Evolutionary conservation across 2,888 invertebrate genomes (phyloP), one percentile per base, ranked within the genome.

Genomic region (Argynnis bischoffii): DNA sequence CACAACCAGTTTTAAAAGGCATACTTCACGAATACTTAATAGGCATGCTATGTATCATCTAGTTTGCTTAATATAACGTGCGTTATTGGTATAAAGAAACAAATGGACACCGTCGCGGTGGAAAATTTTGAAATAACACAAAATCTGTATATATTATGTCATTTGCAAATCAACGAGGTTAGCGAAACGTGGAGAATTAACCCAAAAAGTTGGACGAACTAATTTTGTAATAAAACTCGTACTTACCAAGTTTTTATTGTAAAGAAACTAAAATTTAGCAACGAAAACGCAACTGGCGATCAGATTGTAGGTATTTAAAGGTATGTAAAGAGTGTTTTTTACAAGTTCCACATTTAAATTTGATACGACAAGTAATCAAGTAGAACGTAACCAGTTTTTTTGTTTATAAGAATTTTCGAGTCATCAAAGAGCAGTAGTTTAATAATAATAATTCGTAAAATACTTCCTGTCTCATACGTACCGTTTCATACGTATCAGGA

Each of bases 1-100:
- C 75, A 81, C 80, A 81, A 81, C 79, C 76, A 79, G 82, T 79
- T 81, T 74, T 79, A 59, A 79, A 76, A 69, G 48, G 21, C 67
- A 63, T 64, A 55, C 66, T 64, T 63, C 16, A 64, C 64, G 64
- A 71, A 63, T 64, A 69, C 54, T 55, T 14, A 64, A 51, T 51
- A 65, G 56, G 26, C 50, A 3, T 53, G 18, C n/a, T 56, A 13
- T 55, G 16, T 63, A 35, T 31, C 51, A 51, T 64, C 4, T 41
- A 26, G 57, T 65, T 65, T 13, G 21, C 18, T 64, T 48, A 11
- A n/a, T 48, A 31, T 55, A 31, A 56, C 18, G 31, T 60, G 31
- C 21, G 53, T 8, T 26, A 21, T 18, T 68, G 21, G 21, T 4
- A 48, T 26, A 47, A 26, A n/a, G 48, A 26, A 41, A 41, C 35